Base-by-base conservation (phyloP, 2,888 invertebrate species). In the Pristionchus exspectatus region DNA sequence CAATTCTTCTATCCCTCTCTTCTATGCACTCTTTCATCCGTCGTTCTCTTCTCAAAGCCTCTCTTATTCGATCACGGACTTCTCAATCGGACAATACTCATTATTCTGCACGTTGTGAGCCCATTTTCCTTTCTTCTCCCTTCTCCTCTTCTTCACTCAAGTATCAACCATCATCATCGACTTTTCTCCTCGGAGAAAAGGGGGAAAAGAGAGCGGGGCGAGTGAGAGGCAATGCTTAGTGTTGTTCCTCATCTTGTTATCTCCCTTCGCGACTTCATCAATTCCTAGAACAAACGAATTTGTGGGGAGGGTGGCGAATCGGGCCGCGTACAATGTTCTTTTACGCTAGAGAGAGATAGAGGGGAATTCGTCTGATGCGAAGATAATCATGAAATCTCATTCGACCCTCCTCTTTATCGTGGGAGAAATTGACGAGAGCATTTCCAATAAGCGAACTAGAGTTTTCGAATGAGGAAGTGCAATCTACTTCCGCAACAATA, bases 1-100 rank as follows among this genome's bases (percentile, higher is more conserved):
- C 94, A 94, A 92, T 94, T 94, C 90, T 94, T 94, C 91, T 94
- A 94, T 86, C 94, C 94, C n/a, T 93, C 93, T 63, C 91, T 94
- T 56, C 90, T 94, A 27, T 94, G 94, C 89, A 94, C 94, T 7
- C 91, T 94, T 30, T 93, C 94, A 38, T 94, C 94, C 2, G 90
- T 93, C 74, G 90, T 94, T 0, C 93, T 93, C 88, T 93, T 94
- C 90, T 90, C 92, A 18, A 94, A 94, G 81, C 94, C 94, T 5
- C 93, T 92, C 66, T 90, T 93, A 5, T 90, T 91, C 81, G 90
- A 91, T 24, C 90, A 81, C 44, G 84, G 74, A n/a, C 66, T 91
- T 50, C 90, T 94, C 7, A 90, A 91, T 54, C 90, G 92, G 30
- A 91, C 92, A 92, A 92, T 93, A 50, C 88, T 94, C 50, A 91